phyloP scores from a whole-genome alignment of 2,113 vertebrate genomes.

The Mastomys coucha region DNA sequence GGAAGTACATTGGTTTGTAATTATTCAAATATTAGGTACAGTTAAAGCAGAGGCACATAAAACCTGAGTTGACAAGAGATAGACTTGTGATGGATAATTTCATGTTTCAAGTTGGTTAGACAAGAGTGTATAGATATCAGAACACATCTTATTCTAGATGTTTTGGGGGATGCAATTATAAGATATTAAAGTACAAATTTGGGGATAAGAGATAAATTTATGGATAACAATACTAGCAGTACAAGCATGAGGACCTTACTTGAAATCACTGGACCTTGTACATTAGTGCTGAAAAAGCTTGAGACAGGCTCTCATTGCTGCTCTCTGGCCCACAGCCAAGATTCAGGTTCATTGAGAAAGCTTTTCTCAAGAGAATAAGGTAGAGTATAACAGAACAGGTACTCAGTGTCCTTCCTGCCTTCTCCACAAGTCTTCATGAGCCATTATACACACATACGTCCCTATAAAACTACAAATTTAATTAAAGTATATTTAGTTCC shows the following conservation, averaged over 20 bases:
- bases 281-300: too few relatives aligned
- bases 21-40: background rate
- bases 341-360: background rate
- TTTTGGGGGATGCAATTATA: background rate
- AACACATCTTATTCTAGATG: background rate
- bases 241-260: background rate
- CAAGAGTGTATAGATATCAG: background rate
- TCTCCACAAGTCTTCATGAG: too few relatives aligned
- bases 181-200: background rate
- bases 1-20: background rate
- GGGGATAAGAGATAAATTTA: fast-evolving
- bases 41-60: background rate
- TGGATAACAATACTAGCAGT: background rate
- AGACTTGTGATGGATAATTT: background rate
- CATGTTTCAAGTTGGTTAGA: background rate
- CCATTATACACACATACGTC: background rate
- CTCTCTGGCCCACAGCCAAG: background rate
- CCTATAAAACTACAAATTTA: background rate
- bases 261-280: background rate
- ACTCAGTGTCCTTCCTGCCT: background rate
- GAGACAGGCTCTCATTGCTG: background rate
- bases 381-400: background rate
- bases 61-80: background rate
- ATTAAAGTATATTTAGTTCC: background rate
- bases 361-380: background rate